Base-by-base conservation (phyloP, 2,888 invertebrate species). In the Antheraea assamensis region DNA sequence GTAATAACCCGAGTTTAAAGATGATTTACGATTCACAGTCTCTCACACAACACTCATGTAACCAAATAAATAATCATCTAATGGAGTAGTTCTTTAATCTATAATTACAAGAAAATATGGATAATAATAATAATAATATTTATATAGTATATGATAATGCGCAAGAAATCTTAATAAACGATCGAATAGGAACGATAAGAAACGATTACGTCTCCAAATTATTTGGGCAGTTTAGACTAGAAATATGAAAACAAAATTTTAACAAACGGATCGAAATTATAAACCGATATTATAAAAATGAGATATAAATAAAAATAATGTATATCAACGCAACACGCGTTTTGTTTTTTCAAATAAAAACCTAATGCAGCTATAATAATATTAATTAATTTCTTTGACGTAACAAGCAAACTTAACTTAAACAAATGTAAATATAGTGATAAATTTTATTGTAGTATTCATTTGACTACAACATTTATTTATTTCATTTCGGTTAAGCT, bases 171-270 rank as follows among this genome's bases (percentile, higher is more conserved):
- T 79, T 79, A 80, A 79, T 81, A 82, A 80, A 81, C 82, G 80
- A 82, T 78, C 85, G 85, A 84, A 84, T 90, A 93, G 92, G 92
- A 93, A 93, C 93, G 80, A 87, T 91, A 87, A 52, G 92, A 92
- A 93, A 93, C 93, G 81, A 89, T 87, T 87, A 90, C 83, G 79
- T 85, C 85, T 87, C 42, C 87, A 88, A 85, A 82, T 89, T 68
- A 91, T 91, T 92, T 92, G 91, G 92, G 91, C 91, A 87, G 81
- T 83, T 79, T 83, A 89, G 94, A 94, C 94, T 94, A 94, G 94
- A 93, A 88, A 89, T 88, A 88, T 86, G 74, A 64, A 86, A 88
- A 88, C 83, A 79, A 84, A 77, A 81, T 81, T 75, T 77, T 76
- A 72, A 80, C 84, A 81, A 85, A 87, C 85, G 84, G 83, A 85